These are phyloP conservation scores for Ptychoptera albimana DNA, from an alignment of 2,888 invertebrate species.

Conservation along the genomic window DNA sequence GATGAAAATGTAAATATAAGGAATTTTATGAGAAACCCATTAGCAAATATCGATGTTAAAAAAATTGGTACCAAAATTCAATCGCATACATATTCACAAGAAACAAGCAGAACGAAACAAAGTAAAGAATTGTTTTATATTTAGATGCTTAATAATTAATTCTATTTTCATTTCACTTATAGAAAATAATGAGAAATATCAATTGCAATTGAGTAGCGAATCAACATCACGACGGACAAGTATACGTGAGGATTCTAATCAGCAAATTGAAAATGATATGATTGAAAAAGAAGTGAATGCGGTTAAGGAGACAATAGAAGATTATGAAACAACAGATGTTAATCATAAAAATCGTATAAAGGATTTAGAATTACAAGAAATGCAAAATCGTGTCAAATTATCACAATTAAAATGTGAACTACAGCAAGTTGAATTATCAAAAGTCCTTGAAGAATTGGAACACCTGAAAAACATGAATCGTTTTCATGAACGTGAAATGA, in stretches of 20 bases:
- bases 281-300: constrained; percentile 4
- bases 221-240: background rate
- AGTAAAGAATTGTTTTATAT: background rate
- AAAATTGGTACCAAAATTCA: too few species aligned
- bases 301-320: constrained; percentile 24
- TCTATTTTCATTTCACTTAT: background rate
- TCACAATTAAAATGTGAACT: constrained; percentile 23
- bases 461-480: constrained; percentile 25
- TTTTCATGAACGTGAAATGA: constrained; percentile 24
- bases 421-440: constrained; percentile 23
- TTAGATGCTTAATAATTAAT: background rate
- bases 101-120: too few species aligned
- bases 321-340: constrained; percentile 8
- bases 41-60: too few species aligned
- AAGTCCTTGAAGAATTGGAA: constrained; percentile 25
- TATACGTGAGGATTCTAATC: background rate
- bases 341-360: constrained; percentile 3
- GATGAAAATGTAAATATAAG: too few species aligned
- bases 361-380: constrained; percentile 20
- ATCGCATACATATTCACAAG: too few species aligned
- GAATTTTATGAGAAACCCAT: too few species aligned
- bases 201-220: too few species aligned
- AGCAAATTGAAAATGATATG: background rate
- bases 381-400: constrained; percentile 25
- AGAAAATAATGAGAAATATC: background rate